A percentile compares a stretch with the other conserved stretches of the same genome.
These are phyloP conservation scores for Zygogramma bicolorata DNA, from an alignment of 2,888 invertebrate species.

Conservation along the genomic window DNA sequence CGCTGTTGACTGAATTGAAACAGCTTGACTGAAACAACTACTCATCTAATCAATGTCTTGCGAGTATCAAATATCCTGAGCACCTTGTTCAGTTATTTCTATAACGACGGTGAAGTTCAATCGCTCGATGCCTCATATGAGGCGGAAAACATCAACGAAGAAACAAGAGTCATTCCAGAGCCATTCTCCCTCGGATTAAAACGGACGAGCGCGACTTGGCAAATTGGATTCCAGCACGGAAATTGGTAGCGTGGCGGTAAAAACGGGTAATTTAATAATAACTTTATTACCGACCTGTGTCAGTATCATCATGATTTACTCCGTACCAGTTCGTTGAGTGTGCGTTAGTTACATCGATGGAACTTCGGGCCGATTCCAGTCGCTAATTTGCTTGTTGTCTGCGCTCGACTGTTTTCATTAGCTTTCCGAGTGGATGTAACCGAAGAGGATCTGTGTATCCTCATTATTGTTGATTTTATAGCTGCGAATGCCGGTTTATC, in stretches of 20 bases:
- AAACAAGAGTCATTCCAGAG: too few relatives aligned
- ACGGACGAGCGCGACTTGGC: not conserved
- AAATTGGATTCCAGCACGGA: conserved; percentile 17
- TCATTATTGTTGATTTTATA: conserved; percentile 2
- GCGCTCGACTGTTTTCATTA: not conserved
- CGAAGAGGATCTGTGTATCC: not conserved
- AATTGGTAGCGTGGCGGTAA: conserved; percentile 27
- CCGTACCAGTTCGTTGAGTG: not conserved
- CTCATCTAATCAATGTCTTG: too few relatives aligned
- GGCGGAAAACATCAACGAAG: too few relatives aligned
- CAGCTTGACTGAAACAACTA: too few relatives aligned
- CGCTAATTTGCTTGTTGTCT: not conserved
- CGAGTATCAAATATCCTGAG: too few relatives aligned
- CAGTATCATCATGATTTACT: conserved; percentile 32
- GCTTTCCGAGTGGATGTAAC: not conserved
- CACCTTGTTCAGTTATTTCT: too few relatives aligned
- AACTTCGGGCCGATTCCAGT: not conserved
- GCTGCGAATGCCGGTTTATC: not conserved
- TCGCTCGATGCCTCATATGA: too few relatives aligned
- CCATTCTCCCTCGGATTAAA: not conserved
- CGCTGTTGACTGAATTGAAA: too few relatives aligned
- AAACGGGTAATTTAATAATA: conserved; percentile 41
- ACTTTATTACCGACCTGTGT: conserved; percentile 31
- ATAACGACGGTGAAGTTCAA: too few relatives aligned
- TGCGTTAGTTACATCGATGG: not conserved